Base-by-base conservation (phyloP, 2,888 invertebrate genomes). In the Agriopis aurantiaria region DNA sequence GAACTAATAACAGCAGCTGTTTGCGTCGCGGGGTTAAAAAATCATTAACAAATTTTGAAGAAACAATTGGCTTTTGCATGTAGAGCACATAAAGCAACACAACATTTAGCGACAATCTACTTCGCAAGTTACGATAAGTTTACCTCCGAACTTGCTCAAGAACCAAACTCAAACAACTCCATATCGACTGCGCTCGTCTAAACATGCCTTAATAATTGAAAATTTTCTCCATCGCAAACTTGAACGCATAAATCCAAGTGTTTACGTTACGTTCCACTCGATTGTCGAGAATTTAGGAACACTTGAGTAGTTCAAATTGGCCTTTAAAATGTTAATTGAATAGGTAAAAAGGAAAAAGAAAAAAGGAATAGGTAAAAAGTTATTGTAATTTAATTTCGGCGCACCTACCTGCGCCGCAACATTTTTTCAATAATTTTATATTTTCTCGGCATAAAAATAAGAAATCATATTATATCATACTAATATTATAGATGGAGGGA, bases 181-280 rank as follows among this genome's bases (percentile, higher is more conserved):
- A 56, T 58, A 58, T 55, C 11, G 59, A 71, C 41, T 49, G 49
- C 48, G 49, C 64, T 56, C 46, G 33, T 69, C 64, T 72, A 65
- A 65, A 74, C 70, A 55, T 66, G 52, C 52, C 66, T 70, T 72
- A 72, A 65, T 73, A 73, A 74, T 71, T 72, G 73, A 74, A 74
- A 65, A 74, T 72, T 67, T 69, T 69, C 69, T 65, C 49, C 52
- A 46, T 52, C 33, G 67, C 60, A 8, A 71, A 68, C 64, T 71
- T 67, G 4, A 46, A 23, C 70, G 62, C 63, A 70, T 70, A 70
- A 70, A 70, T 65, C 62, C 58, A 57, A 70, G 58, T 70, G 66
- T 66, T 70, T 70, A 70, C 62, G 70, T 66, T 63, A n/a, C 57
- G 56, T 43, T 51, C 41, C 41, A 49, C 52, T 58, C 45, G 61